Conservation (phyloP, 2,113 vertebrate species). For the Gila orcuttii region DNA sequence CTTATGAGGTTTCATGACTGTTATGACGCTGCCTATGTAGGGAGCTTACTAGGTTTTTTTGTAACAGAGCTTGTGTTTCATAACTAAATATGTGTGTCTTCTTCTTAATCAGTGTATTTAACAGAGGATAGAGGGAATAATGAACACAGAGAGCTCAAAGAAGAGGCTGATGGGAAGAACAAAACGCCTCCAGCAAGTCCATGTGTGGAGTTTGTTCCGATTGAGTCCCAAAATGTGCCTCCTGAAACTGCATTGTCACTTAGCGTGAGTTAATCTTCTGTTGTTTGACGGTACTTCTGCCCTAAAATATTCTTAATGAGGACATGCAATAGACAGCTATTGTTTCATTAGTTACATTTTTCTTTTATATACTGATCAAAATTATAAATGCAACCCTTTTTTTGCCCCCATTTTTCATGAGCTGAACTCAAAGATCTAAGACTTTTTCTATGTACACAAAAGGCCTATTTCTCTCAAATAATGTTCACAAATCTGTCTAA, state of each 20-base stretch:
- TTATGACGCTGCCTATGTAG: too few relatives aligned
- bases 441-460: too few relatives aligned
- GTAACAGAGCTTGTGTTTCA: not conserved
- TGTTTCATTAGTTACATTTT: not conserved
- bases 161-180: not conserved
- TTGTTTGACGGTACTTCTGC: not conserved
- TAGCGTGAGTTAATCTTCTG: slow-evolving; percentile 24
- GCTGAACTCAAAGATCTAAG: too few relatives aligned
- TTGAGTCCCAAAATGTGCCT: not conserved
- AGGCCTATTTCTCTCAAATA: too few relatives aligned
- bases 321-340: not conserved
- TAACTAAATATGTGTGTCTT: not conserved
- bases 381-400: too few relatives aligned
- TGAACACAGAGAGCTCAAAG: not conserved
- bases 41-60: too few relatives aligned
- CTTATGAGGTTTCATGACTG: not conserved
- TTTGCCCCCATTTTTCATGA: too few relatives aligned
- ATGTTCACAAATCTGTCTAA: too few relatives aligned
- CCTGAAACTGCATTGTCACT: not conserved
- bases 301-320: not conserved
- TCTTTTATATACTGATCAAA: too few relatives aligned
- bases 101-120: not conserved
- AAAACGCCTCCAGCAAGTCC: not conserved
- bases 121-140: not conserved
- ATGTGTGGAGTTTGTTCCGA: not conserved